These are phyloP conservation scores for Intellagama lesueurii DNA, from an alignment of 2,797 vertebrate genomes.

Conservation along the genomic window DNA sequence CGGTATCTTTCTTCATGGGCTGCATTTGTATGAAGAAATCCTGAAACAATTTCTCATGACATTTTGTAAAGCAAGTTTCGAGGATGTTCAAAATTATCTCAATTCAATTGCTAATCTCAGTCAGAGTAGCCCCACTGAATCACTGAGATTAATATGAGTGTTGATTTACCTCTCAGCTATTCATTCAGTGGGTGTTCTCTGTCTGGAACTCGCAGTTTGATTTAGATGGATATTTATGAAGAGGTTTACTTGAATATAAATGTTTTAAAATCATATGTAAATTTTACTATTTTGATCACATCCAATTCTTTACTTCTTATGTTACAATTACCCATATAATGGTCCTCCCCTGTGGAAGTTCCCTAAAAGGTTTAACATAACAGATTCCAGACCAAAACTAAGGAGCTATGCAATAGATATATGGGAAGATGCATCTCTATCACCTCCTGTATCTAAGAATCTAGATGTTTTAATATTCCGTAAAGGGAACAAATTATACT, in stretches of 20 bases:
- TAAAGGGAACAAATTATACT: too few relatives aligned
- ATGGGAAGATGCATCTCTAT: too few relatives aligned
- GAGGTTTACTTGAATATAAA: too few relatives aligned
- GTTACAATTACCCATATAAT: not conserved
- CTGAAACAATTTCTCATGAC: not conserved
- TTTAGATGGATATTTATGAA: not conserved
- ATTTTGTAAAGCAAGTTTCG: not conserved
- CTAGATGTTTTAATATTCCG: too few relatives aligned
- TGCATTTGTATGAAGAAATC: not conserved
- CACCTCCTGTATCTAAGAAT: too few relatives aligned
- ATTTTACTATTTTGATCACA: not conserved
- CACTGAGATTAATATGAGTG: too few relatives aligned
- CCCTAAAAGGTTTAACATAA: not conserved
- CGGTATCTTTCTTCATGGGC: not conserved
- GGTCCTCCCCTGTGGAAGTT: not conserved
- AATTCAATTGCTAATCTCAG: too few relatives aligned
- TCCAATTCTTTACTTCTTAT: not conserved
- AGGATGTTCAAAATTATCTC: not conserved
- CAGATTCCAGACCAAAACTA: not conserved
- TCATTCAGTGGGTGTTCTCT: too few relatives aligned
- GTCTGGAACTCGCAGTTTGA: too few relatives aligned
- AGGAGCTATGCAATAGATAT: too few relatives aligned
- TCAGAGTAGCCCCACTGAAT: too few relatives aligned
- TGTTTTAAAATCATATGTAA: not conserved
- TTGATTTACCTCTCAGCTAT: too few relatives aligned